A percentile compares a stretch with the other conserved stretches of the same genome.
phyloP scores from a whole-genome alignment of 2,888 invertebrate species.

The Tubiluchus corallicola region DNA sequence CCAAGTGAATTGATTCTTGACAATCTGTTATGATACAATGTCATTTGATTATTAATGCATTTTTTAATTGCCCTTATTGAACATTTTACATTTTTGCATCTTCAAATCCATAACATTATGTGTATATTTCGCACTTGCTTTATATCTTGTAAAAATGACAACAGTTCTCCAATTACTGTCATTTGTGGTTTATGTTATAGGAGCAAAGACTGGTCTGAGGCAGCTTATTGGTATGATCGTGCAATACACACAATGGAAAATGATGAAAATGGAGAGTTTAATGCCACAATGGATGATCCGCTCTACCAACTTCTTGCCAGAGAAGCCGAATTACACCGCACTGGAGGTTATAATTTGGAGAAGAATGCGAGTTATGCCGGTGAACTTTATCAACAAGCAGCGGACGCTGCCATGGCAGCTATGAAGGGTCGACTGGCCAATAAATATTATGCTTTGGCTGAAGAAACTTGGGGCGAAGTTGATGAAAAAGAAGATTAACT shows the following conservation, averaged over 20 bases:
- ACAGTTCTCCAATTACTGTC: too few relatives aligned
- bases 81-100: too few relatives aligned
- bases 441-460: conserved; percentile 33
- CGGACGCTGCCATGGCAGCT: conserved; percentile 35
- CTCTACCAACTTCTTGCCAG: conserved; percentile 31
- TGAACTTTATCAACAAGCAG: conserved; percentile 35
- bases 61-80: too few relatives aligned
- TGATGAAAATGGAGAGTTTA: conserved; percentile 24
- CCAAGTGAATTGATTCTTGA: too few relatives aligned
- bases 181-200: too few relatives aligned
- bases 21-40: too few relatives aligned
- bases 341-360: conserved; percentile 30
- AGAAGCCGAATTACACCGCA: conserved; percentile 32
- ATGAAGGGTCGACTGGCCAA: conserved; percentile 37
- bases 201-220: conserved; percentile 26
- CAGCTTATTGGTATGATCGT: conserved; percentile 29
- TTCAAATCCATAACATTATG: too few relatives aligned
- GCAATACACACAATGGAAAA: conserved; percentile 23
- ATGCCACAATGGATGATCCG: conserved; percentile 27
- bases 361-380: conserved; percentile 28
- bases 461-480: conserved; percentile 30
- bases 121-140: too few relatives aligned
- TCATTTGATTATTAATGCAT: too few relatives aligned
- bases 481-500: conserved; percentile 10
- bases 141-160: too few relatives aligned